Conservation (phyloP, 2,113 vertebrate species). For the Sprattus sprattus region DNA sequence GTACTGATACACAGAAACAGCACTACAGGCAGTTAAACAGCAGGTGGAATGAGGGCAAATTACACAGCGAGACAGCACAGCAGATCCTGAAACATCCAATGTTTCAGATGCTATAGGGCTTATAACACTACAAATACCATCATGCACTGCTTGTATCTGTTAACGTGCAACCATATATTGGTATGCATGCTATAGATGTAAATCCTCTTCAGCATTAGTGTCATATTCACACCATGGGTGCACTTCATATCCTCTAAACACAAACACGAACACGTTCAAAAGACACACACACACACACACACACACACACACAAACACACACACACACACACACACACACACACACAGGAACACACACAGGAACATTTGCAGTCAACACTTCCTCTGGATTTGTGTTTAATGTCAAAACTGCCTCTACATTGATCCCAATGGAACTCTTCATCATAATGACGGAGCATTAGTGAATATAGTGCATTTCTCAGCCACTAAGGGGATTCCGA, state of each 20-base stretch:
- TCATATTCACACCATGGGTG: not conserved
- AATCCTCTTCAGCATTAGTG: not conserved
- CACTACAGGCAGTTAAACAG: no score
- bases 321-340: not conserved
- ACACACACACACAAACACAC: not conserved
- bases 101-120: not conserved
- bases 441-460: not conserved
- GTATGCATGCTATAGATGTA: not conserved
- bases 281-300: not conserved
- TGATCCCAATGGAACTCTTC: not conserved
- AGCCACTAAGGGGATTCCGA: not conserved
- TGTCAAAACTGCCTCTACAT: not conserved
- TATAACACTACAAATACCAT: not conserved
- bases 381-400: not conserved
- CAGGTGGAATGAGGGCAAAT: no score
- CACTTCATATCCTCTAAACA: not conserved
- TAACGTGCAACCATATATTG: not conserved
- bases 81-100: not conserved
- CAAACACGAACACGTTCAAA: not conserved
- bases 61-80: not conserved
- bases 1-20: not conserved
- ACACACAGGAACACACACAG: not conserved
- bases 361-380: not conserved
- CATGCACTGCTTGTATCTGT: not conserved
- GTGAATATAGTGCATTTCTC: not conserved